Evolutionary conservation across 2,888 invertebrate genomes (phyloP).

Genomic region (Cheilosia impressa): DNA sequence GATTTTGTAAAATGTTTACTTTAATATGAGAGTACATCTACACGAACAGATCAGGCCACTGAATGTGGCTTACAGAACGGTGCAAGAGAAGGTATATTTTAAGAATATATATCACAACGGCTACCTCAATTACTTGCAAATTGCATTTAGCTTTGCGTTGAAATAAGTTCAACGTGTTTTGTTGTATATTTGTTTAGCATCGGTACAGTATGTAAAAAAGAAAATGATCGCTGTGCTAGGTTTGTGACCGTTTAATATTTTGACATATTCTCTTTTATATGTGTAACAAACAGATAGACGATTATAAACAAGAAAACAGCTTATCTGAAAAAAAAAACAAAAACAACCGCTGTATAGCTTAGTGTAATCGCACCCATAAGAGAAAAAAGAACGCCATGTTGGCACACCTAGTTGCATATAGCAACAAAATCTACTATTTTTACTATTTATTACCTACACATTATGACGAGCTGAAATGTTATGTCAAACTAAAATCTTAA

Average conservation of each 20-base stretch:
- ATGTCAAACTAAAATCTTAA: too few relatives aligned
- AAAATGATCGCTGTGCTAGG: background rate
- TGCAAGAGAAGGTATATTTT: conserved; percentile 40
- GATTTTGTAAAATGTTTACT: conserved; percentile 57
- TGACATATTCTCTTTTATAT: background rate
- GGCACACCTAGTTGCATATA: too few relatives aligned
- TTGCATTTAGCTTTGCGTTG: background rate
- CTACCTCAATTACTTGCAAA: conserved; percentile 6
- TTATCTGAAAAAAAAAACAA: too few relatives aligned
- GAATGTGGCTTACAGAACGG: conserved; percentile 30
- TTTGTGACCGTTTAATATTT: background rate
- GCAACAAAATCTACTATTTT: too few relatives aligned
- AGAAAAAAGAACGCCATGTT: too few relatives aligned
- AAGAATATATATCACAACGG: conserved; percentile 30
- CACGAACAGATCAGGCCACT: conserved; percentile 27
- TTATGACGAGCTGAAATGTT: too few relatives aligned
- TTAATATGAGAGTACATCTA: conserved; percentile 27
- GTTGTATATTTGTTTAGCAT: background rate
- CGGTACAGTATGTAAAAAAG: conserved; percentile 17
- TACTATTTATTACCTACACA: too few relatives aligned
- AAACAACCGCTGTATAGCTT: too few relatives aligned
- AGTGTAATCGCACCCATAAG: too few relatives aligned
- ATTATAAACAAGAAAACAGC: too few relatives aligned
- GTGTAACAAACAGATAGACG: background rate
- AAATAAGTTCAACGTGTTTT: background rate